phyloP scores from a whole-genome alignment of 2,888 invertebrate genomes.

The Lasioglossum marginatum region DNA sequence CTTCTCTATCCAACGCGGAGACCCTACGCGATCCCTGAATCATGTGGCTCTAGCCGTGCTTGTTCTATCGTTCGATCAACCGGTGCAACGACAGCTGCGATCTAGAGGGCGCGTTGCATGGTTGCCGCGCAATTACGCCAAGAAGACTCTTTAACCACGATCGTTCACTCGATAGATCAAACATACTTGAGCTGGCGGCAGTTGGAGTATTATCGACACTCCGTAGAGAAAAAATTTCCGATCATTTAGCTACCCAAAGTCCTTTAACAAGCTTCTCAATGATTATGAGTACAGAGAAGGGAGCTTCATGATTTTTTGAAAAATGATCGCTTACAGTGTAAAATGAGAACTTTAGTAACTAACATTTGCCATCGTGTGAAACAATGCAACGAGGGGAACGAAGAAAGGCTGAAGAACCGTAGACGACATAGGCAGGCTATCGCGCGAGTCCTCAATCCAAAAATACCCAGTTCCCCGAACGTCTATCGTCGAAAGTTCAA shows the following conservation, averaged over 20 bases:
- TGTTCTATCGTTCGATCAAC: constrained; percentile 73
- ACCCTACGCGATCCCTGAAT: constrained; percentile 41
- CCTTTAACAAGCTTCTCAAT: neutral
- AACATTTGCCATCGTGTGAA: too few species aligned
- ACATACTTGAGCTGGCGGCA: neutral
- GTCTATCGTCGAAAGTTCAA: constrained; percentile 34
- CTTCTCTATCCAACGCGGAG: constrained; percentile 35
- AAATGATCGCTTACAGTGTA: too few species aligned
- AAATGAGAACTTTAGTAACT: too few species aligned
- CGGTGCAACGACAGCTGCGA: constrained; percentile 64
- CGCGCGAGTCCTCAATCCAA: neutral
- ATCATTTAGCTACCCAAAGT: neutral
- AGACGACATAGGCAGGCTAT: neutral
- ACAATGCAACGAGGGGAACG: neutral
- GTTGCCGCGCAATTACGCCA: constrained; percentile 30
- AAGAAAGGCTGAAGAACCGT: neutral
- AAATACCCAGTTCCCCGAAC: constrained; percentile 7
- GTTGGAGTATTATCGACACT: neutral
- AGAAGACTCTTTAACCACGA: constrained; percentile 24
- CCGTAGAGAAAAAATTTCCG: neutral
- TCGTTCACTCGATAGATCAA: constrained; percentile 23
- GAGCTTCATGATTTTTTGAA: neutral
- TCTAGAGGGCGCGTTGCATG: constrained; percentile 6
- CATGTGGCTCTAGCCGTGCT: constrained; percentile 61
- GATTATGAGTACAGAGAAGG: neutral